Percentiles rank a stretch among this genome's conserved stretches.
Evolutionary conservation across 1,140 invertebrate genomes (phyloP).

Genomic region (Aphaenogaster ashmeadi): DNA sequence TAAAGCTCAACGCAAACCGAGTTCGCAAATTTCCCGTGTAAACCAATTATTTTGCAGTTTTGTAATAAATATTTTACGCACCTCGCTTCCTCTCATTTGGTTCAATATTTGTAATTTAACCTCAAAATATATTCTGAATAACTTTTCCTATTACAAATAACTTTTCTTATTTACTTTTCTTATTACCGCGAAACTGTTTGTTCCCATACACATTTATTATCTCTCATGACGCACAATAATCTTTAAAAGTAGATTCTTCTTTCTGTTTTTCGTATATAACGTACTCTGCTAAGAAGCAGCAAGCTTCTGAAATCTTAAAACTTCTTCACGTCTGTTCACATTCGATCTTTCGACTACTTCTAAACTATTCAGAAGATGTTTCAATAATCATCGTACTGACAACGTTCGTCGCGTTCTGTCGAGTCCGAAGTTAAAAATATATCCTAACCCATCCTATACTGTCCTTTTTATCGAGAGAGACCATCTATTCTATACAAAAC

Average conservation of each 20-base stretch:
- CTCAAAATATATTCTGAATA: neutral
- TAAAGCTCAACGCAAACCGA: neutral
- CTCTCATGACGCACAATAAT: neutral
- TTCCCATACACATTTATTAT: neutral
- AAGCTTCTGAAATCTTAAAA: slow-evolving; percentile 22
- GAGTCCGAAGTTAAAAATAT: neutral
- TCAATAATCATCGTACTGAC: slow-evolving; percentile 17
- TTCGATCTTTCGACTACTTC: slow-evolving; percentile 16
- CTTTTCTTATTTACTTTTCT: neutral
- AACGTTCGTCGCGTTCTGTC: neutral
- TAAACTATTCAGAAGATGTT: slow-evolving; percentile 22
- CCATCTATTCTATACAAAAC: neutral
- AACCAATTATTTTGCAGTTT: slow-evolving; percentile 3
- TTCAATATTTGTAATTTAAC: neutral
- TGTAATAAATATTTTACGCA: slow-evolving; percentile 10
- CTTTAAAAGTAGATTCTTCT: neutral
- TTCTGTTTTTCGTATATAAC: neutral
- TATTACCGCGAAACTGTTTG: neutral
- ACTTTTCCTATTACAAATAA: neutral
- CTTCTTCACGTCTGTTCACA: slow-evolving; percentile 4
- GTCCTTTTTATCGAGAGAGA: neutral
- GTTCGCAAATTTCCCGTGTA: neutral
- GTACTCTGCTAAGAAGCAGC: neutral
- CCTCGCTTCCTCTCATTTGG: neutral
- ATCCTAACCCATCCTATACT: neutral